These are phyloP conservation scores for Homalodisca vitripennis DNA, from an alignment of 1,140 invertebrate species.

Conservation along the genomic window DNA sequence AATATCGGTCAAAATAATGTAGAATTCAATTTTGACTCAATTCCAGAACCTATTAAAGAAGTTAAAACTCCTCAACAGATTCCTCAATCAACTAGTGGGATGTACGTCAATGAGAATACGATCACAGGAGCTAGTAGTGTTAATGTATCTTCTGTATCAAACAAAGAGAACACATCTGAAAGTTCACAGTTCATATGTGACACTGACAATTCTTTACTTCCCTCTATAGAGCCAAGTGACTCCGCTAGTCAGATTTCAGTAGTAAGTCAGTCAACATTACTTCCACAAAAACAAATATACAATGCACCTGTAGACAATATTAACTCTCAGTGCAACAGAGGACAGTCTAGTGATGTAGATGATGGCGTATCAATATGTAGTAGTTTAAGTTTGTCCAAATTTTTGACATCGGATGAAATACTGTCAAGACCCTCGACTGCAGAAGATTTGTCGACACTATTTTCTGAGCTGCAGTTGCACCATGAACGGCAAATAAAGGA, in stretches of 20 bases:
- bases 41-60: no score
- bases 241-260: slow-evolving; percentile 3
- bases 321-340: neutral
- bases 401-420: neutral
- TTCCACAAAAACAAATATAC: neutral
- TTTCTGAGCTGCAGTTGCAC: neutral
- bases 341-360: neutral
- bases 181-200: no score
- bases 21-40: no score
- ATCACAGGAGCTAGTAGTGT: no score
- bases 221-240: neutral
- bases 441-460: neutral
- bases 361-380: neutral
- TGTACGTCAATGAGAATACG: no score
- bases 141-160: no score
- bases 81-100: no score
- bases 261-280: neutral
- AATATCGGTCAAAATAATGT: no score
- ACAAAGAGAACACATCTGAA: no score
- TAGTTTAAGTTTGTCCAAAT: slow-evolving; percentile 1
- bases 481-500: neutral
- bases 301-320: neutral
- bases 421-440: slow-evolving; percentile 9
- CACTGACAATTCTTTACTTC: neutral
- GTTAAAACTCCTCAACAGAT: no score